Evolutionary conservation across 92 coral and sea anemone genomes (phyloP).

Genomic region (Ricordea florida): DNA sequence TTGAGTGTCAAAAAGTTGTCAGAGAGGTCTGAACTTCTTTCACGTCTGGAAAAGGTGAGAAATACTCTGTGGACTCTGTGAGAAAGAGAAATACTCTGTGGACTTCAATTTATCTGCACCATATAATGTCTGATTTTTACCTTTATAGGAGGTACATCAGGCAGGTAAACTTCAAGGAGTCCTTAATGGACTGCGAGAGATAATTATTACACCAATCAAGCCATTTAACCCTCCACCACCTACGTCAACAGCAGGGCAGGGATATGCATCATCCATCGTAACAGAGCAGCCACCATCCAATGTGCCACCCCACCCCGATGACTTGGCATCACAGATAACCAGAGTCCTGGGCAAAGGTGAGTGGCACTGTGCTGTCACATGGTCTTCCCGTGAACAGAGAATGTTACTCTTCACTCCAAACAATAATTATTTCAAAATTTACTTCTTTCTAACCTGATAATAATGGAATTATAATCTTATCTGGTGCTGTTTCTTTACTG

Average conservation of each 20-base stretch:
- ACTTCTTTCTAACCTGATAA: too few relatives aligned
- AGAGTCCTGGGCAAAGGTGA: conserved; percentile 97
- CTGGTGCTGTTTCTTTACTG: too few relatives aligned
- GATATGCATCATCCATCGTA: conserved; percentile 20
- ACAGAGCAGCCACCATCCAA: conserved; percentile 34
- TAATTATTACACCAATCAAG: conserved; percentile 85
- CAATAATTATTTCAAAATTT: neutral
- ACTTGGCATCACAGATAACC: conserved; percentile 85
- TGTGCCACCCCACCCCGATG: conserved; percentile 81
- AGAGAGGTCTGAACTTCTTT: conserved; percentile 75
- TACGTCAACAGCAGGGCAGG: conserved; percentile 8
- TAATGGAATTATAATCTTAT: too few relatives aligned
- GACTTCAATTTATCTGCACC: neutral
- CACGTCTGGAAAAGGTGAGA: conserved; percentile 88
- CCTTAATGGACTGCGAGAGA: conserved; percentile 61
- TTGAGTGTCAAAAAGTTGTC: conserved; percentile 77
- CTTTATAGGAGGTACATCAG: conserved; percentile 84
- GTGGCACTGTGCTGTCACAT: neutral
- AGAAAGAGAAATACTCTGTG: neutral
- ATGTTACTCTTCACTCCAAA: neutral
- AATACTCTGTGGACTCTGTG: neutral
- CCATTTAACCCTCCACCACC: conserved; percentile 72
- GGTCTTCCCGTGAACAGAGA: neutral
- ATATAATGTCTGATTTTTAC: neutral
- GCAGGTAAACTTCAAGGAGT: conserved; percentile 86